Percentiles rank a stretch among this genome's conserved stretches.
Evolutionary conservation across 1,140 invertebrate genomes (phyloP).

Genomic region (Tribolium madens): DNA sequence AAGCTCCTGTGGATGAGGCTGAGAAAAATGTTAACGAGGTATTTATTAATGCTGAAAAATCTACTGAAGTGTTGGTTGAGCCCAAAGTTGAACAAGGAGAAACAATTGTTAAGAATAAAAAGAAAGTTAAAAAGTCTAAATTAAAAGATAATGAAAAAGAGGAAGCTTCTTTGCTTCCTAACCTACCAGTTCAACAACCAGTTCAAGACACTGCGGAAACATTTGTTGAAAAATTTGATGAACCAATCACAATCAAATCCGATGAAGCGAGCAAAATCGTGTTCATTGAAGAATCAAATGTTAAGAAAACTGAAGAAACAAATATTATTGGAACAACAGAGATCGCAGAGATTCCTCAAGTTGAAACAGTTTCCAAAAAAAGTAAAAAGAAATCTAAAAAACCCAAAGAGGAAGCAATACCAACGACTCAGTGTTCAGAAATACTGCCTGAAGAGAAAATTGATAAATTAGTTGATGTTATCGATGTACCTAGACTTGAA

Average conservation of each 20-base stretch:
- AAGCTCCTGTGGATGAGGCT: neutral
- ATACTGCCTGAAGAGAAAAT: neutral
- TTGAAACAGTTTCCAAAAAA: constrained; percentile 40
- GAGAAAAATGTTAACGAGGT: neutral
- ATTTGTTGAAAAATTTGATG: constrained; percentile 17
- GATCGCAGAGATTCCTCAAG: neutral
- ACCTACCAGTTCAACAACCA: neutral
- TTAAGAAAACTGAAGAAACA: neutral
- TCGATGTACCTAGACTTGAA: neutral
- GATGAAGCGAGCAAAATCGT: no score
- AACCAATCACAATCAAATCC: neutral
- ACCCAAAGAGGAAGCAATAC: constrained; percentile 26
- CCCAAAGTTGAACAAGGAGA: neutral
- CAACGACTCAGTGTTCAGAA: neutral
- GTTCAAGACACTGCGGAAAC: neutral
- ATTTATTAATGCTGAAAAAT: constrained; percentile 11
- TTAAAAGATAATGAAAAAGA: neutral
- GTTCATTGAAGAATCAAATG: constrained; percentile 20
- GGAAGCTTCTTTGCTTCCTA: no score
- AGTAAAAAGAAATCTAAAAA: constrained; percentile 42
- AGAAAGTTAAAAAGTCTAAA: constrained; percentile 40
- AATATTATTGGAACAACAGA: neutral
- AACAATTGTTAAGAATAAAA: neutral
- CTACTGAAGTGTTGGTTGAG: constrained; percentile 14
- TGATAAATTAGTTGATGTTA: neutral